Evolutionary conservation across 2,888 invertebrate species (phyloP), one percentile per base, ranked within the genome.

Genomic region (Saturnia japonica): DNA sequence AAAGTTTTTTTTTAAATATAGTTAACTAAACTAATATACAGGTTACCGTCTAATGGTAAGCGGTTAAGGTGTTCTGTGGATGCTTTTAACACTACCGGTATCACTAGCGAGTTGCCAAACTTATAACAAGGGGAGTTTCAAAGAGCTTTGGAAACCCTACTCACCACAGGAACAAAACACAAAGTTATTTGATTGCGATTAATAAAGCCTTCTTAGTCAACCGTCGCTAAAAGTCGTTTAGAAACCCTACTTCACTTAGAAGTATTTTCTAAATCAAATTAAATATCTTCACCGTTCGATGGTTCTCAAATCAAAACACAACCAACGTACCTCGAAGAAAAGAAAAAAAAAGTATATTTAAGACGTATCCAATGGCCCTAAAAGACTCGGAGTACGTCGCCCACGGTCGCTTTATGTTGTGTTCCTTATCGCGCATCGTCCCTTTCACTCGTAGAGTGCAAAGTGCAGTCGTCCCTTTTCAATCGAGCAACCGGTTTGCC

Each of bases 371-470:
- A 64, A 64, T 40, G 40, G 40, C 40, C 40, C 40, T 64, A 64
- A 64, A 40, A 64, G 57, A 64, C 64, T 64, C 40, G n/a, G 11
- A 64, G 64, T 64, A 64, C 40, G 19, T 64, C 64, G 64, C 64
- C 64, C 40, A 64, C 64, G 64, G 40, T n/a, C 34, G 64, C 40
- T 64, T n/a, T 60, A 60, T 60, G 40, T 64, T 64, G 40, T 64
- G 40, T 12, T 64, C 40, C 40, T 64, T 64, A 64, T 64, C 64
- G 64, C 19, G 16, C 57, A 60, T 40, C 40, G n/a, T 64, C 64
- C n/a, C 40, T 34, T 40, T 64, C 40, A 40, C 40, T 19, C 40
- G 34, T 40, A n/a, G 40, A 25, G 25, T 60, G 57, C 57, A 28
- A 28, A 7, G 57, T 40, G n/a, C 64, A 9, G 34, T 60, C 9